Evolutionary conservation across 2,888 invertebrate genomes (phyloP), one percentile per base, ranked within the genome.

Genomic region (Candidula unifasciata): DNA sequence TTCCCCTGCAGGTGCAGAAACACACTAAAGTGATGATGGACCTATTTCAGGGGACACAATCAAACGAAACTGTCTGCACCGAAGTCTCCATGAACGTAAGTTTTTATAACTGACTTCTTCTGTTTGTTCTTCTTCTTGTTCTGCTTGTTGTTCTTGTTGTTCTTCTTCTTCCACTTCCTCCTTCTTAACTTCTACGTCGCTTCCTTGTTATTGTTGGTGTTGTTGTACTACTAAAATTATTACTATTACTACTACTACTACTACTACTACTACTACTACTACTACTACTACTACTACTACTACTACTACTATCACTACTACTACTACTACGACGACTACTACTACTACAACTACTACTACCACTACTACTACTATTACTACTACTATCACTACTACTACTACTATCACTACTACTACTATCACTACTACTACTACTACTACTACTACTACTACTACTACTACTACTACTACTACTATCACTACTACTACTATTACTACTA

Each of bases 401-500:
- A 71, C 71, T 71, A 71, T 33, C 33, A 71, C 71, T 71, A 71
- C 76, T 71, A 33, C 60, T 60, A 60, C 60, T 60, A 60, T 18
- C n/a, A 60, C 60, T 60, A 16, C 60, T 60, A 60, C 60, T 60
- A 60, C 60, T 60, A 60, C 60, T 60, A 60, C 60, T 60, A 60
- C 60, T 16, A 60, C 60, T 60, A 60, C 16, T 60, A 60, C 60
- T 60, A 60, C 16, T 54, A 54, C 77, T 57, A 54, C 57, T 16
- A 54, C 77, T 57, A 78, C 77, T 18, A 78, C 77, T 16, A 57
- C 57, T 57, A 78, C 77, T 57, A 57, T 60, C 35, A 57, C 77
- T 78, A 78, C 77, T 57, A 57, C 77, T 57, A 78, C 77, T 57
- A 78, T 30, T 37, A 74, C 74, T 44, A 74, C 74, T 37, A 74